Conservation (phyloP, 2,888 invertebrate species). For the Agapostemon virescens region DNA sequence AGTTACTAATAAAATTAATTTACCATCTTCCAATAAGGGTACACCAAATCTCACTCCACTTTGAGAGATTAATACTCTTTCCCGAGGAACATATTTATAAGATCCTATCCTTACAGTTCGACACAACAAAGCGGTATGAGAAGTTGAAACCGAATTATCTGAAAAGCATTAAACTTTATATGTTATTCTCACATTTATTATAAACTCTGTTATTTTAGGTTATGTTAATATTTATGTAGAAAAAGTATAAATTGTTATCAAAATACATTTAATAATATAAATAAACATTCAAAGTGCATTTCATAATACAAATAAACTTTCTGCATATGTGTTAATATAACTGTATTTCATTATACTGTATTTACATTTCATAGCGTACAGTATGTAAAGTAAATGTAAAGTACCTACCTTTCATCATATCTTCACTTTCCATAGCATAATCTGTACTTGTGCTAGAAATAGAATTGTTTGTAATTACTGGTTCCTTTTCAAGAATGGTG, state of each 20-base stretch:
- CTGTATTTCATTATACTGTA: not conserved
- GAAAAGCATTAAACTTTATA: constrained; percentile 60
- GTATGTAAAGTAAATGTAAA: too few relatives aligned
- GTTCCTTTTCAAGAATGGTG: constrained; percentile 78
- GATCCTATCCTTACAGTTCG: constrained; percentile 92
- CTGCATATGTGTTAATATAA: not conserved
- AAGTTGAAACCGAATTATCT: constrained; percentile 78
- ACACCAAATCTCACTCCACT: constrained; percentile 80
- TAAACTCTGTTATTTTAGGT: not conserved
- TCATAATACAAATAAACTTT: not conserved
- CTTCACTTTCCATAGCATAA: constrained; percentile 47
- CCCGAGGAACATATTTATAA: constrained; percentile 88
- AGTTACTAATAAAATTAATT: constrained; percentile 38
- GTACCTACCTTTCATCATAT: constrained; percentile 54
- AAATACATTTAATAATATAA: not conserved
- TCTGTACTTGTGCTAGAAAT: constrained; percentile 52
- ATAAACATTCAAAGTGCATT: not conserved
- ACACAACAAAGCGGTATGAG: constrained; percentile 85
- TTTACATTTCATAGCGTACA: not conserved
- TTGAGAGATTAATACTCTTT: constrained; percentile 84
- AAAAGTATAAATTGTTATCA: not conserved
- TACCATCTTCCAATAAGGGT: constrained; percentile 80
- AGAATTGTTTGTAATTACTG: constrained; percentile 76
- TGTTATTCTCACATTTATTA: not conserved
- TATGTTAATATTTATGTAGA: not conserved